Percentiles rank a stretch among this genome's conserved stretches.
Conservation (phyloP, 2,113 vertebrate genomes). For the Corvus hawaiiensis region DNA sequence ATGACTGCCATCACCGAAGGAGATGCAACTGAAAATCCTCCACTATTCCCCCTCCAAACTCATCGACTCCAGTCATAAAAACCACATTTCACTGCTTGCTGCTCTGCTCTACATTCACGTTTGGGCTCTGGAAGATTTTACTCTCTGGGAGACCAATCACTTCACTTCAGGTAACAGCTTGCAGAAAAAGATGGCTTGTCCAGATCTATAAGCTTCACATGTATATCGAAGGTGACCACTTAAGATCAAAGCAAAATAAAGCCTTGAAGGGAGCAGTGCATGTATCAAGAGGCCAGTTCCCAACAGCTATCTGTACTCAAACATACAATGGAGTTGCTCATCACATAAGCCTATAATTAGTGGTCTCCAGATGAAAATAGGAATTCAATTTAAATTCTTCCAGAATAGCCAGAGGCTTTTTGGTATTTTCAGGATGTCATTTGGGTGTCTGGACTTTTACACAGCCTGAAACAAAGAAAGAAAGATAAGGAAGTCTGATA, state of each 20-base stretch:
- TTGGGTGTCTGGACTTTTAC: background rate
- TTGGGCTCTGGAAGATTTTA: background rate
- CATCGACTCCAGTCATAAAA: background rate
- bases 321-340: background rate
- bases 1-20: background rate
- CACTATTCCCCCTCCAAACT: background rate
- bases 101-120: background rate
- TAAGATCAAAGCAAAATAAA: background rate
- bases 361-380: background rate
- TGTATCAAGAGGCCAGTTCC: background rate
- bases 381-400: background rate
- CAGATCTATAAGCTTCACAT: background rate
- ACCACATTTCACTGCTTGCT: background rate
- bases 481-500: background rate
- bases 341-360: background rate
- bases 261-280: background rate
- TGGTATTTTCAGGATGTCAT: background rate
- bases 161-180: background rate
- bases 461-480: background rate
- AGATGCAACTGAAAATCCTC: background rate
- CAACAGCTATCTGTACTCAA: background rate
- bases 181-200: background rate
- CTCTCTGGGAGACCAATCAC: background rate
- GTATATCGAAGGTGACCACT: background rate
- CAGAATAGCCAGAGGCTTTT: background rate